Evolutionary conservation across 2,888 invertebrate genomes (phyloP).

Genomic region (Adelphocoris suturalis): DNA sequence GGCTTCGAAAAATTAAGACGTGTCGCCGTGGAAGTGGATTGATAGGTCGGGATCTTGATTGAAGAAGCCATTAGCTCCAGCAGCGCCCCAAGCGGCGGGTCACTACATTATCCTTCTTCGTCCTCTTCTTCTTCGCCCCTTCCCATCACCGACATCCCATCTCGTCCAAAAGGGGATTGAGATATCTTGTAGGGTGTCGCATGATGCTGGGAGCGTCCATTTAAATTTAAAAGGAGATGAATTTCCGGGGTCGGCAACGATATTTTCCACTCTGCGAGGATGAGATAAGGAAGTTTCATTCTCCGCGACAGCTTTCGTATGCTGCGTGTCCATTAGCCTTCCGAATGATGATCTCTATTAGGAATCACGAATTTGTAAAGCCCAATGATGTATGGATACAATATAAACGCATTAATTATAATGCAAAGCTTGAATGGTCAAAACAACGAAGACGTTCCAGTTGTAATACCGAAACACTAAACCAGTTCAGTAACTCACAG

Average conservation of each 20-base stretch:
- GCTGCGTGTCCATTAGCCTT: neutral
- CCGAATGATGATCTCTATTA: neutral
- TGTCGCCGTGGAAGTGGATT: constrained; percentile 67
- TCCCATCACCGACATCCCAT: neutral
- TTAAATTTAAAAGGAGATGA: constrained; percentile 67
- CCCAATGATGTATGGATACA: no score
- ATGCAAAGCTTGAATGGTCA: no score
- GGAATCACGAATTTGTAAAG: neutral
- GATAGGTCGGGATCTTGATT: constrained; percentile 71
- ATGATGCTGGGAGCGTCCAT: constrained; percentile 53
- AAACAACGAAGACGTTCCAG: no score
- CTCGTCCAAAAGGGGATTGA: constrained; percentile 59
- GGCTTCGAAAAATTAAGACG: constrained; percentile 69
- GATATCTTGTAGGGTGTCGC: constrained; percentile 69
- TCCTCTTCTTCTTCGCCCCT: neutral
- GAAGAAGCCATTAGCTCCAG: constrained; percentile 69
- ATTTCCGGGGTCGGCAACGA: constrained; percentile 48
- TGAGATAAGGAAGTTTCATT: constrained; percentile 41
- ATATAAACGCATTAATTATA: no score
- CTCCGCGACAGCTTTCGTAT: neutral
- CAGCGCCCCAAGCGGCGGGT: constrained; percentile 63
- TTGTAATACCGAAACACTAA: no score
- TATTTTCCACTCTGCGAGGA: constrained; percentile 50
- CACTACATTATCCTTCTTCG: constrained; percentile 51
- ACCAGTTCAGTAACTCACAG: no score